These are phyloP conservation scores for Caenorhabditis afra DNA, from an alignment of 2,888 invertebrate species.

Conservation along the genomic window DNA sequence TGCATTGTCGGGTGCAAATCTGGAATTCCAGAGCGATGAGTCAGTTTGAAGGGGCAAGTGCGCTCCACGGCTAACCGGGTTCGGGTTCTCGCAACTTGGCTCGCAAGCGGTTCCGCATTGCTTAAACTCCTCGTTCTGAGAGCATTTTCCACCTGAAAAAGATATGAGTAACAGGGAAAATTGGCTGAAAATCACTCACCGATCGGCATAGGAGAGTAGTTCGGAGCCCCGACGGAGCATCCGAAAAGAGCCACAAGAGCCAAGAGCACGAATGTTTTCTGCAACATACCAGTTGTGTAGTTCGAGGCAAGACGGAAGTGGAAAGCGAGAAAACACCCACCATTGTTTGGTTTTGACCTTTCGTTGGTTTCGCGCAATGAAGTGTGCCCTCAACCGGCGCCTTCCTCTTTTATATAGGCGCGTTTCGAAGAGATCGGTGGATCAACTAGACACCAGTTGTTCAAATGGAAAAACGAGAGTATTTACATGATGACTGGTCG, in stretches of 20 bases:
- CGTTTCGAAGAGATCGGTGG: conserved; percentile 31
- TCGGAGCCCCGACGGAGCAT: neutral
- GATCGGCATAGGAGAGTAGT: neutral
- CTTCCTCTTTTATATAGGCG: conserved; percentile 22
- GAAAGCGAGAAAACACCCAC: too few relatives aligned
- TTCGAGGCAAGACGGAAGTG: too few relatives aligned
- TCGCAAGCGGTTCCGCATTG: conserved; percentile 47
- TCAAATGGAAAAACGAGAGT: conserved; percentile 27
- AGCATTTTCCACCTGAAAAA: conserved; percentile 14
- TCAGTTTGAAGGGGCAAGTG: neutral
- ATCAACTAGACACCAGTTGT: conserved; percentile 49
- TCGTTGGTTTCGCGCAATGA: conserved; percentile 32
- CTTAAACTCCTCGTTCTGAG: conserved; percentile 21
- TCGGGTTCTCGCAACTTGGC: conserved; percentile 32
- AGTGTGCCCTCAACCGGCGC: conserved; percentile 1
- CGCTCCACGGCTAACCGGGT: conserved; percentile 11
- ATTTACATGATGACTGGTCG: conserved; percentile 51
- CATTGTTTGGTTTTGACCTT: conserved; percentile 8
- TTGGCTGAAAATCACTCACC: neutral
- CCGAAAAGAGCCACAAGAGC: neutral
- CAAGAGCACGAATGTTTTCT: neutral
- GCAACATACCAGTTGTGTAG: neutral
- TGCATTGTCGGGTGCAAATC: conserved; percentile 40
- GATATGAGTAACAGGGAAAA: conserved; percentile 18
- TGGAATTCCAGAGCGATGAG: conserved; percentile 9